Evolutionary conservation across 2,797 vertebrate genomes (phyloP).

Genomic region (Cyclopterus lumpus): DNA sequence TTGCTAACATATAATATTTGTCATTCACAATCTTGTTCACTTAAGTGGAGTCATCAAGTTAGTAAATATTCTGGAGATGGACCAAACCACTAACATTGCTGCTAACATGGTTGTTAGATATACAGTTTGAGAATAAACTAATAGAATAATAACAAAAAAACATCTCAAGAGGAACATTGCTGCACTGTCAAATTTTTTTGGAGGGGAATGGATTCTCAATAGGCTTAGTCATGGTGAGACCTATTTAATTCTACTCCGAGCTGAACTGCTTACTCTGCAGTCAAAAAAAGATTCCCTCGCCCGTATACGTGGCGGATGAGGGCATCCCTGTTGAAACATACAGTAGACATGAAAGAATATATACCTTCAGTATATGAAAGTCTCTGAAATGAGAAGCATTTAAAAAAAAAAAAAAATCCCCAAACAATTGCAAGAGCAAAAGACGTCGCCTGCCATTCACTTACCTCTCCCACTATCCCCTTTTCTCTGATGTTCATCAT

Average conservation of each 20-base stretch:
- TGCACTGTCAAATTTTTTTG: slow-evolving; percentile 18
- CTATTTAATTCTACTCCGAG: slow-evolving; percentile 43
- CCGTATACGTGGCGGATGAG: not conserved
- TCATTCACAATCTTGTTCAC: too few species aligned
- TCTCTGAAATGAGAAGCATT: slow-evolving; percentile 53
- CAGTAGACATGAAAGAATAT: slow-evolving; percentile 65
- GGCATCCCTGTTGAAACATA: slow-evolving; percentile 35
- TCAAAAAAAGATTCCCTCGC: slow-evolving; percentile 8
- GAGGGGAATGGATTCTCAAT: slow-evolving; percentile 12
- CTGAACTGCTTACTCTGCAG: slow-evolving; percentile 43
- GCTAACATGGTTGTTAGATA: not conserved
- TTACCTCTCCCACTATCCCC: slow-evolving; percentile 49
- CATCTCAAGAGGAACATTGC: slow-evolving; percentile 2
- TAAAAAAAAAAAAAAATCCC: slow-evolving; percentile 43
- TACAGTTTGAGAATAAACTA: slow-evolving; percentile 17
- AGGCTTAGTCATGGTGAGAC: slow-evolving; percentile 41
- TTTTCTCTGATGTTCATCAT: slow-evolving; percentile 66
- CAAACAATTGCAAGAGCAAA: slow-evolving; percentile 58
- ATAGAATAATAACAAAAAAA: slow-evolving; percentile 5
- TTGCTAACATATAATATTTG: not conserved
- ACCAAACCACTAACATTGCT: not conserved
- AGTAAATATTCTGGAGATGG: not conserved
- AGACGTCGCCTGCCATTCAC: slow-evolving; percentile 57
- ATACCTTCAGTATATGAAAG: slow-evolving; percentile 52
- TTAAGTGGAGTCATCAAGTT: not conserved